Evolutionary conservation across 2,888 invertebrate species (phyloP).

Genomic region (Tenthredo notha): DNA sequence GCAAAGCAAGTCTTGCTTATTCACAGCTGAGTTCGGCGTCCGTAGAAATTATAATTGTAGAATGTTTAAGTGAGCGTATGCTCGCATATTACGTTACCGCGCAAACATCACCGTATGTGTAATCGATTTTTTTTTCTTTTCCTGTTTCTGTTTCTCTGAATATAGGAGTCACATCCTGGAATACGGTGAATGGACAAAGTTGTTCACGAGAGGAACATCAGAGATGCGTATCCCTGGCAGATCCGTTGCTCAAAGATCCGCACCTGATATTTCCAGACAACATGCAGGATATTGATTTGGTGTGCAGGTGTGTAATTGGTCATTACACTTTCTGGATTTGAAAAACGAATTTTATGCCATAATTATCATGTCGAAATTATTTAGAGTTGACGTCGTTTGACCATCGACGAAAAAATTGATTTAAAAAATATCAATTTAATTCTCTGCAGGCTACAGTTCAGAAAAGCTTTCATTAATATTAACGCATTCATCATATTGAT

Average conservation of each 20-base stretch:
- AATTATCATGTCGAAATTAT: background rate
- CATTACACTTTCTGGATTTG: background rate
- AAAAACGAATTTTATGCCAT: no score
- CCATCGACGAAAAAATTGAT: background rate
- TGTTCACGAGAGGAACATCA: conserved; percentile 80
- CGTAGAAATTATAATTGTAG: conserved; percentile 17
- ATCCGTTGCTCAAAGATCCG: conserved; percentile 82
- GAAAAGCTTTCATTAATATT: background rate
- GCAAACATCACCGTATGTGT: background rate
- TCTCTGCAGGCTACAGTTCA: background rate
- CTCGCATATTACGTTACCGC: background rate
- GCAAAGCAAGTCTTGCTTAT: background rate
- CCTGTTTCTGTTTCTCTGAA: background rate
- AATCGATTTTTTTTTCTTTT: background rate
- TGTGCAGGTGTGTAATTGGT: conserved; percentile 79
- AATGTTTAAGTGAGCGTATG: background rate
- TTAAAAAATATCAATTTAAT: background rate
- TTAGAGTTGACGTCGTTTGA: background rate
- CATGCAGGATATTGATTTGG: conserved; percentile 81
- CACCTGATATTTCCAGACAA: conserved; percentile 83
- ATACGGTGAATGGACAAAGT: conserved; percentile 57
- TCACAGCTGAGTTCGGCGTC: background rate
- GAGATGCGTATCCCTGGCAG: conserved; percentile 81
- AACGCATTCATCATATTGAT: background rate
- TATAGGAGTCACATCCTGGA: conserved; percentile 54